Evolutionary conservation across 2,888 invertebrate species (phyloP), one percentile per base, ranked within the genome.

Genomic region (Leptopilina syphax): DNA sequence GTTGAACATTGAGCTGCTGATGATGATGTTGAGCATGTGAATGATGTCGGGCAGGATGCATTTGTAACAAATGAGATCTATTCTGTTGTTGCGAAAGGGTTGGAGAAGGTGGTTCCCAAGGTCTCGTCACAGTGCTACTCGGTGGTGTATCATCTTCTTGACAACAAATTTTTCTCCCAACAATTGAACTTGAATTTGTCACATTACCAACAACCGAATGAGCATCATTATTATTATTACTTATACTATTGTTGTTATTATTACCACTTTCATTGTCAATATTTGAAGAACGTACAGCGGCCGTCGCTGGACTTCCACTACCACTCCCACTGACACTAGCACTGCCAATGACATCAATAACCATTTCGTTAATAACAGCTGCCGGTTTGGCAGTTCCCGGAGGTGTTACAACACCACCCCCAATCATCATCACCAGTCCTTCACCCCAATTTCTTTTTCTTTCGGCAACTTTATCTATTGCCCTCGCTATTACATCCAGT

Each of bases 281-380:
- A 77, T 83, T 85, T 13, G 82, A 81, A 54, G 86, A 85, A 54
- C 89, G 87, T 78, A 88, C 85, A 81, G 88, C 84, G 77, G 86
- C 90, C 78, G 90, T 90, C 83, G 90, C 90, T 60, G 90, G 90
- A 84, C 90, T 90, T 81, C 89, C 89, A 90, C 90, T 90, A 86
- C 88, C 90, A 90, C 90, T 90, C 85, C 88, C 90, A 90, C 91
- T 90, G 85, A 88, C 89, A 90, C 90, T 89, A 83, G 88, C 89
- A 89, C 89, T 89, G 87, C 88, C 89, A 85, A 89, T 88, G 86
- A 88, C 89, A 85, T 91, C 90, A 87, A 90, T 88, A 80, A 91
- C 90, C 89, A 90, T 90, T 87, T 88, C 88, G 87, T 90, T 90
- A 84, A 89, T 87, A 84, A 89, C 87, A 85, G 88, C 88, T 73